Percentiles rank a stretch among this genome's conserved stretches.
Conservation (phyloP, 1,140 invertebrate species). For the Bacillus rossius region DNA sequence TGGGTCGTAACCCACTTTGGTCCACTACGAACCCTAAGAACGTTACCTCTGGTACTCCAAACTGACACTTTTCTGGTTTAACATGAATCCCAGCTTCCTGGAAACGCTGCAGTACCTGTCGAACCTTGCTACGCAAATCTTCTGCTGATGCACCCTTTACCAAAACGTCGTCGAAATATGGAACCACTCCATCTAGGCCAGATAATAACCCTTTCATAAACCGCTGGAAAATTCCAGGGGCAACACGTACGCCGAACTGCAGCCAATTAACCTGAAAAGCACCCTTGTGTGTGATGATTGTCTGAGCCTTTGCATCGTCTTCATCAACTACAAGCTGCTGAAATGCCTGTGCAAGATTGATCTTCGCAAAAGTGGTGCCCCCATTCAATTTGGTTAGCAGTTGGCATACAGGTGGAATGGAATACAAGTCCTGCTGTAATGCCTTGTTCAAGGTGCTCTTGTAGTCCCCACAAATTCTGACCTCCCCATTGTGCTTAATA, state of each 20-base stretch:
- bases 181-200: conserved; percentile 17
- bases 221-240: conserved; percentile 41
- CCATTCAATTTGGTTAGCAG: conserved; percentile 18
- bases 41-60: conserved; percentile 27
- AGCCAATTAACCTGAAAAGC: conserved; percentile 43
- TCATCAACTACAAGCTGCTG: conserved; percentile 34
- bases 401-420: conserved; percentile 13
- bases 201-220: conserved; percentile 37
- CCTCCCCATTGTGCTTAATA: conserved; percentile 18
- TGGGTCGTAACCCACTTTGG: background rate
- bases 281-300: conserved; percentile 39
- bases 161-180: conserved; percentile 14
- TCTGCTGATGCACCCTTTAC: conserved; percentile 1
- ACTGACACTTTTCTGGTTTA: conserved; percentile 34
- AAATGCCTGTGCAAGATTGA: conserved; percentile 34
- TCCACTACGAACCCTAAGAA: background rate
- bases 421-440: conserved; percentile 15
- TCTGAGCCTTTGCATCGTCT: background rate
- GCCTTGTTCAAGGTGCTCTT: conserved; percentile 22
- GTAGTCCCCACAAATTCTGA: conserved; percentile 36
- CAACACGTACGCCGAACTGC: conserved; percentile 42
- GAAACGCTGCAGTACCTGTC: background rate
- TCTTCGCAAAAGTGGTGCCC: conserved; percentile 27
- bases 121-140: background rate
- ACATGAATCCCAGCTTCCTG: conserved; percentile 24